Evolutionary conservation across 1,140 invertebrate species (phyloP).

Genomic region (Zaprionus gabonicus): DNA sequence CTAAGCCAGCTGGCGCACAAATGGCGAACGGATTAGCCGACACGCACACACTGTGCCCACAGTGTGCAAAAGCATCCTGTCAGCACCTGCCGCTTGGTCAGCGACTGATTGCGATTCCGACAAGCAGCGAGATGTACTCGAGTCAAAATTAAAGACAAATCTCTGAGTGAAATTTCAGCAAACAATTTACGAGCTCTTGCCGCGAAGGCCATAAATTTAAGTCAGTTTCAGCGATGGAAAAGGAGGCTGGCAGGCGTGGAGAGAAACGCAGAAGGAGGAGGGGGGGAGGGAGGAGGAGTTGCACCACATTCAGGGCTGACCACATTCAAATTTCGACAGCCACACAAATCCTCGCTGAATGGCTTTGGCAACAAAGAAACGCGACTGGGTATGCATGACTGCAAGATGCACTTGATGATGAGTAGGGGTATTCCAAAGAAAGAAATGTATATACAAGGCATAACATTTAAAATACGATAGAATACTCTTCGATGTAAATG

Average conservation of each 20-base stretch:
- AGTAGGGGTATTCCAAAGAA: too few species aligned
- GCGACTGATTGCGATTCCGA: slow-evolving; percentile 55
- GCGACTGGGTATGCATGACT: neutral
- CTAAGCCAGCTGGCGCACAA: slow-evolving; percentile 44
- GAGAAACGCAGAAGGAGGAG: neutral
- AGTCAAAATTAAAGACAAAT: slow-evolving; percentile 53
- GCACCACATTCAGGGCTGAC: slow-evolving; percentile 55
- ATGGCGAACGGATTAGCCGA: slow-evolving; percentile 27
- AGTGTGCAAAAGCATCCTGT: neutral
- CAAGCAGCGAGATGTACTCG: slow-evolving; percentile 3
- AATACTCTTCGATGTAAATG: too few species aligned
- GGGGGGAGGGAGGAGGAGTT: neutral
- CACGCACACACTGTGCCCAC: slow-evolving; percentile 16
- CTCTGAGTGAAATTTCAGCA: slow-evolving; percentile 60
- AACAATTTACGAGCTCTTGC: slow-evolving; percentile 72
- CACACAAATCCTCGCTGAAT: slow-evolving; percentile 44
- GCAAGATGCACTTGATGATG: slow-evolving; percentile 2
- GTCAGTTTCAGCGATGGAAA: slow-evolving; percentile 3
- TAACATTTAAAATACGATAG: too few species aligned
- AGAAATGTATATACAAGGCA: too few species aligned
- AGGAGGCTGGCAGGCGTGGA: neutral
- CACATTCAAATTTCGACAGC: slow-evolving; percentile 48
- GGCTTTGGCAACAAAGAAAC: slow-evolving; percentile 23
- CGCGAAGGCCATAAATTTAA: slow-evolving; percentile 72
- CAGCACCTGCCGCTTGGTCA: slow-evolving; percentile 4